Evolutionary conservation across 2,888 invertebrate species (phyloP).

Genomic region (Elmis aenea): DNA sequence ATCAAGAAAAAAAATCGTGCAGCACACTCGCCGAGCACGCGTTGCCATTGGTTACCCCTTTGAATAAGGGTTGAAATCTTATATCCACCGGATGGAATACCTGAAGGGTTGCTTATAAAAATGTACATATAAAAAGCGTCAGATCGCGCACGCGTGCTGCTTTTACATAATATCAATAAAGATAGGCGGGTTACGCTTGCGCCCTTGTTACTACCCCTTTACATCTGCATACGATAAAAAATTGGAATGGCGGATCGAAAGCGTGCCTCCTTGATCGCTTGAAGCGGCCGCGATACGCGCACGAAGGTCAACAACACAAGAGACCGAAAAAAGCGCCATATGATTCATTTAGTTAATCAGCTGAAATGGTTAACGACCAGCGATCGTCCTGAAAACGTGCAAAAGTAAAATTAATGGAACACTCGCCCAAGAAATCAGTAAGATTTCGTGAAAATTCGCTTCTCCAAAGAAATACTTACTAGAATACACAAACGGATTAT

Average conservation of each 20-base stretch:
- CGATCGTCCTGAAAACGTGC: no score
- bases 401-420: no score
- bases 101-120: slow-evolving; percentile 42
- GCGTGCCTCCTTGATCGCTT: background rate
- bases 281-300: no score
- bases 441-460: no score
- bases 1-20: slow-evolving; percentile 31
- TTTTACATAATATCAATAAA: slow-evolving; percentile 48
- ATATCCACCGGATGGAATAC: slow-evolving; percentile 28
- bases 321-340: no score
- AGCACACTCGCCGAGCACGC: slow-evolving; percentile 29
- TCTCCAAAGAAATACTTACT: no score
- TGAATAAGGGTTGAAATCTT: slow-evolving; percentile 43
- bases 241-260: slow-evolving; percentile 32
- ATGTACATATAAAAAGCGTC: slow-evolving; percentile 45
- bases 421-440: no score
- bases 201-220: slow-evolving; percentile 41
- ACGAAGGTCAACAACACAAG: no score
- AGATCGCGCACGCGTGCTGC: slow-evolving; percentile 43
- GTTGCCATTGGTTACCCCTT: slow-evolving; percentile 44
- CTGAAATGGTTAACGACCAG: no score
- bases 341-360: no score
- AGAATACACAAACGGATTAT: no score
- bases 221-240: slow-evolving; percentile 42
- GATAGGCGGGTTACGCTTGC: slow-evolving; percentile 45